phyloP scores from a whole-genome alignment of 2,113 vertebrate genomes.

The Xiphias gladius region DNA sequence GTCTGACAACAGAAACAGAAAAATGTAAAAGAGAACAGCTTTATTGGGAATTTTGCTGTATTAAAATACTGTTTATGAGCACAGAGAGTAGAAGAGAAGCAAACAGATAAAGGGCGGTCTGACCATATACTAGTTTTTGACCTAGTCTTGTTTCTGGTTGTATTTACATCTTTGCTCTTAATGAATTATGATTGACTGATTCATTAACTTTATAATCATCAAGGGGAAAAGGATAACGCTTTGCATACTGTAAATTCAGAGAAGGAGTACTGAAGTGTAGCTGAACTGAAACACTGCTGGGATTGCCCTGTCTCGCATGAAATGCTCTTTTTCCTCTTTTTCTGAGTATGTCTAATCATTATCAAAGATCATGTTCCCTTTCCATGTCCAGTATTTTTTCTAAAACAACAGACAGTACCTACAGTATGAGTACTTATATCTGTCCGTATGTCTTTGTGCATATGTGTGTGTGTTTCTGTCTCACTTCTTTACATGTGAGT shows the following conservation, averaged over 20 bases:
- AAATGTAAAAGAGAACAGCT: too few species aligned
- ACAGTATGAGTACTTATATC: neutral
- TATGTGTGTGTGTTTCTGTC: constrained; percentile 24
- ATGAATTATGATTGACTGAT: neutral
- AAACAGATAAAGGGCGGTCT: too few species aligned
- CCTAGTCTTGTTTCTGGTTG: too few species aligned
- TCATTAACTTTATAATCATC: neutral
- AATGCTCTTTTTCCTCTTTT: constrained; percentile 19
- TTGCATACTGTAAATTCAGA: neutral
- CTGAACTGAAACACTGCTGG: neutral
- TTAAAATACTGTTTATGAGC: too few species aligned
- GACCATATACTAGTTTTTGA: too few species aligned
- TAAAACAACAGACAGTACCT: constrained; percentile 2
- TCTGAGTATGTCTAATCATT: neutral
- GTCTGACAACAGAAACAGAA: too few species aligned
- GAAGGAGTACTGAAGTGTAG: neutral
- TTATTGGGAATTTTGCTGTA: too few species aligned
- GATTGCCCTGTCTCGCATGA: neutral
- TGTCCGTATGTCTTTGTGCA: neutral
- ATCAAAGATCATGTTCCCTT: neutral
- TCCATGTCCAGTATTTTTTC: neutral
- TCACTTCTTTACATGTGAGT: constrained; percentile 22
- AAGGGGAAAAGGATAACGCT: neutral
- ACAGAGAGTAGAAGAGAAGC: too few species aligned
- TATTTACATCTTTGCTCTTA: neutral